Conservation (phyloP, 1,140 invertebrate genomes). For the Drosophila dunni region DNA sequence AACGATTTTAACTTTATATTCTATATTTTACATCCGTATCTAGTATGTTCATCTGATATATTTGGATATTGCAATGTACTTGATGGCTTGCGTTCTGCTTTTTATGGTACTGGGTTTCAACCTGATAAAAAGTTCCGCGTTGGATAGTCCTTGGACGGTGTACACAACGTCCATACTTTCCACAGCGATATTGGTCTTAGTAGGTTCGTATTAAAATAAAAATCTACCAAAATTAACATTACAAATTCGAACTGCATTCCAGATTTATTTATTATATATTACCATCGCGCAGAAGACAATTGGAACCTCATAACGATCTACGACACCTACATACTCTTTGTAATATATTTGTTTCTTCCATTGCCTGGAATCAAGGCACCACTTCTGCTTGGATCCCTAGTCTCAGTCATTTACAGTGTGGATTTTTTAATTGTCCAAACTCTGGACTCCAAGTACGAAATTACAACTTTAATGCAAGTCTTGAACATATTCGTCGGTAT, state of each 20-base stretch:
- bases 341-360: constrained; percentile 91
- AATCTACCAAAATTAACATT: constrained; percentile 80
- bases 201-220: constrained; percentile 12
- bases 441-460: constrained; percentile 57
- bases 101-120: constrained; percentile 8
- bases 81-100: background rate
- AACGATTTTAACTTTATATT: background rate
- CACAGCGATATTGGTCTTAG: background rate
- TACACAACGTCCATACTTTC: constrained; percentile 6
- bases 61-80: constrained; percentile 5
- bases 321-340: constrained; percentile 88
- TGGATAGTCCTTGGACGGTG: background rate
- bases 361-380: constrained; percentile 74
- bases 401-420: constrained; percentile 87
- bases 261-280: too few relatives aligned
- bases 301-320: constrained; percentile 86
- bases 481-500: constrained; percentile 86
- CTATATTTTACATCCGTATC: too few relatives aligned
- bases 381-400: constrained; percentile 86
- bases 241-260: background rate
- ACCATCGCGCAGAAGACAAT: constrained; percentile 72
- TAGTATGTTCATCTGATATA: background rate
- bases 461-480: constrained; percentile 18
- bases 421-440: constrained; percentile 86
- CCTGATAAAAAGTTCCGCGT: background rate